Evolutionary conservation across 2,888 invertebrate genomes (phyloP).

Genomic region (Acrobasis consociella): DNA sequence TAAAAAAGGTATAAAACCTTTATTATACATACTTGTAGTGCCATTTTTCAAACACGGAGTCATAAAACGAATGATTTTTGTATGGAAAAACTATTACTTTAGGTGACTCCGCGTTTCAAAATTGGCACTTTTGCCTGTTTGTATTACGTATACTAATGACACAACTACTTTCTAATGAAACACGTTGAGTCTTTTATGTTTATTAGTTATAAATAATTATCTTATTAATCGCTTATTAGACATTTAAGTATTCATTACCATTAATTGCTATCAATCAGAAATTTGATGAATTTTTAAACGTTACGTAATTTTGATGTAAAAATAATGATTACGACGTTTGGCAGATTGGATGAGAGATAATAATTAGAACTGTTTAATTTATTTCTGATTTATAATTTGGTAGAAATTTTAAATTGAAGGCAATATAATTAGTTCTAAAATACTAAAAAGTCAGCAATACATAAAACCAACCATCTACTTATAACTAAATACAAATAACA

Average conservation of each 20-base stretch:
- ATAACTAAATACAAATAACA: no score
- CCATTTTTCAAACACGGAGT: no score
- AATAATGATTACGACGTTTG: neutral
- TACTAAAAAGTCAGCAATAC: no score
- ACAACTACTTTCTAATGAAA: slow-evolving; percentile 19
- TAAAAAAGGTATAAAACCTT: slow-evolving; percentile 16
- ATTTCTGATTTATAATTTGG: neutral
- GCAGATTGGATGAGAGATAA: neutral
- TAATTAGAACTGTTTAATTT: neutral
- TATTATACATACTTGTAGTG: neutral
- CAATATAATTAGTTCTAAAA: neutral
- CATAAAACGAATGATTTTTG: no score
- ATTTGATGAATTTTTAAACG: neutral
- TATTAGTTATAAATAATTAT: slow-evolving; percentile 31
- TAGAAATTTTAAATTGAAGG: slow-evolving; percentile 3
- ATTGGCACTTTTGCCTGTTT: neutral
- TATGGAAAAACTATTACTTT: no score
- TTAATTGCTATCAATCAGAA: slow-evolving; percentile 6
- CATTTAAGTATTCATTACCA: neutral
- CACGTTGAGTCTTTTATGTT: slow-evolving; percentile 6
- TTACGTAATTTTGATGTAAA: neutral
- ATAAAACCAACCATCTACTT: no score
- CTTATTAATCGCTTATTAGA: slow-evolving; percentile 28
- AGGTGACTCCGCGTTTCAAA: no score
- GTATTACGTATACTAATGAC: slow-evolving; percentile 10